Evolutionary conservation across 2,888 invertebrate species (phyloP), one percentile per base, ranked within the genome.

Genomic region (Hyposoter dolosus): DNA sequence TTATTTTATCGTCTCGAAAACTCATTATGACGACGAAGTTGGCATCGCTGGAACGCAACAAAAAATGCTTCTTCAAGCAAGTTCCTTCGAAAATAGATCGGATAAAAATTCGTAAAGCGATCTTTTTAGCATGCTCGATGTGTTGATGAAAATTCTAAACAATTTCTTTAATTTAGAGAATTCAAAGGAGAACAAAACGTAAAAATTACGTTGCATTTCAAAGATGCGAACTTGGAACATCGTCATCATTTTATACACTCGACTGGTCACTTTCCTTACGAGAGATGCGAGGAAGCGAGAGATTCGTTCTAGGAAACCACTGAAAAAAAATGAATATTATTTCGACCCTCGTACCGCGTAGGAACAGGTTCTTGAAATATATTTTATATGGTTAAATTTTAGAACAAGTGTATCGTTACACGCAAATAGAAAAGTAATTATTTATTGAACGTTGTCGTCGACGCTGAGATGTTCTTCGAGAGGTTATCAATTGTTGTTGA

Each of bases 351-450:
- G 50, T 68, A 75, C 66, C 80, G 75, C 53, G n/a, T 81, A 35
- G 28, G 72, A 69, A 45, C 60, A 56, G 60, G 63, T 68, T 71
- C 43, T 72, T 79, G 23, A 76, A 77, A 85, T 79, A 85, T 85
- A 86, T 85, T 85, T 85, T 82, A 60, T 83, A 80, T 66, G 53
- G 83, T 76, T 68, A 71, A 72, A 80, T 83, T 85, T 82, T 72
- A 71, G 9, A 12, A 85, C 76, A 76, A 78, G 78, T 75, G 75
- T 71, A 63, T 50, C 75, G 75, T 82, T n/a, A 19, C n/a, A 77
- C 83, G 66, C 83, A 77, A 75, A 76, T 80, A 83, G 76, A 80
- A 43, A 80, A 47, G 32, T 28, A 63, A 83, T 83, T 86, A 86
- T 83, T 86, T 86, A 86, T 86, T 86, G 32, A 83, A 82, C 43